phyloP scores from a whole-genome alignment of 2,113 vertebrate genomes.

The Empidonax traillii region DNA sequence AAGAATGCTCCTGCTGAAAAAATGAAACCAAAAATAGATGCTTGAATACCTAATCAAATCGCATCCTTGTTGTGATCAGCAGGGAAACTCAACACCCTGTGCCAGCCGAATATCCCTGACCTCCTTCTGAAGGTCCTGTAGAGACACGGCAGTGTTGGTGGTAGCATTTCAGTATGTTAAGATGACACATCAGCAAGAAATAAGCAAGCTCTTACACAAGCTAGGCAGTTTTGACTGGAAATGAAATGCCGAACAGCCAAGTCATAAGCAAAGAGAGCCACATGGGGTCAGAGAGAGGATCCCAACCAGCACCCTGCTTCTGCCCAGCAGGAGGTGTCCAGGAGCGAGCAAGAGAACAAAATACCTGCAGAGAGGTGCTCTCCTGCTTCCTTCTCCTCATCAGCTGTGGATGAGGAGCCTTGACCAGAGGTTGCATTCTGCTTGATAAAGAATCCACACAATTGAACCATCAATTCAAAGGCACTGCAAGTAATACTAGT shows the following conservation, averaged over 20 bases:
- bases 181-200: not conserved
- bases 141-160: not conserved
- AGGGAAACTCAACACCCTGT: not conserved
- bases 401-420: not conserved
- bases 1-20: not conserved
- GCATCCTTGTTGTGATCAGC: not conserved
- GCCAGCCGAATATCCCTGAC: not conserved
- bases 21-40: not conserved
- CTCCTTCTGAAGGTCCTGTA: not conserved
- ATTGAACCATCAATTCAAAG: not conserved
- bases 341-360: not conserved
- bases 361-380: not conserved
- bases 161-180: not conserved
- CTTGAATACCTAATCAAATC: not conserved
- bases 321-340: not conserved
- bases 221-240: not conserved
- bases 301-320: not conserved
- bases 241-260: not conserved
- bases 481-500: not conserved
- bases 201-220: not conserved
- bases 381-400: not conserved
- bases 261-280: not conserved
- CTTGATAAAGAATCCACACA: rapidly evolving
- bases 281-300: not conserved
- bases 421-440: not conserved